Evolutionary conservation across 2,797 vertebrate species (phyloP), one percentile per base, ranked within the genome.

Genomic region (Lepus oiostolus): DNA sequence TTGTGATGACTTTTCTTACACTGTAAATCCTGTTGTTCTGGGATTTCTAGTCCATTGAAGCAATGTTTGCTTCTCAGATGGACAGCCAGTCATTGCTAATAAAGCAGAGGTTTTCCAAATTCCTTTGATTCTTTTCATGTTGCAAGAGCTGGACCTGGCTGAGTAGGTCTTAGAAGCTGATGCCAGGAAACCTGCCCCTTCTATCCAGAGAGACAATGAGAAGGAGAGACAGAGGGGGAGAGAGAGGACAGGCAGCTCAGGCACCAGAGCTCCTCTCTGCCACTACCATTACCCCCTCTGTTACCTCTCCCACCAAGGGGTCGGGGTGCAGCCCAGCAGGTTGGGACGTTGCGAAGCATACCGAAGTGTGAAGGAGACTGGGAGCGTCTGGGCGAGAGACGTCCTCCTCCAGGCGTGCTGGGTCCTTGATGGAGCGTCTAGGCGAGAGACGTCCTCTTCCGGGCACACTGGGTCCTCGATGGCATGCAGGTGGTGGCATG

Each of bases 21-120:
- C 84, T 88, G 0, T 58, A 87, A 74, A 70, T 85, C 21, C 72
- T 92, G 16, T 28, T 81, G 13, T 91, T 68, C 54, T 68, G 60
- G 32, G 63, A 30, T 85, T 93, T 85, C 19, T 70, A 80, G 58
- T 74, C 65, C 30, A 24, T 4, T 54, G 80, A 75, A 90, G 68
- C 60, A 47, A 50, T 67, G 52, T 81, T 72, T 76, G 90, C 74
- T 35, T 88, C 76, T 90, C 54, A 68, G 83, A 82, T 47, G 75
- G 75, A 62, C 85, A 88, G 74, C n/a, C 21, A 77, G 58, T 60
- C 13, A 58, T 85, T 63, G 7, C 71, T 88, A 70, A 86, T 14
- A 90, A 70, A 68, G 58, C 63, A 90, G 85, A 81, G 3, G 0
- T 60, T 92, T 95, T 74, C 60, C 42, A 84, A 85, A 85, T 82